These are phyloP conservation scores for Sternarchorhynchus goeldii DNA, from an alignment of 2,797 vertebrate genomes.

Conservation along the genomic window DNA sequence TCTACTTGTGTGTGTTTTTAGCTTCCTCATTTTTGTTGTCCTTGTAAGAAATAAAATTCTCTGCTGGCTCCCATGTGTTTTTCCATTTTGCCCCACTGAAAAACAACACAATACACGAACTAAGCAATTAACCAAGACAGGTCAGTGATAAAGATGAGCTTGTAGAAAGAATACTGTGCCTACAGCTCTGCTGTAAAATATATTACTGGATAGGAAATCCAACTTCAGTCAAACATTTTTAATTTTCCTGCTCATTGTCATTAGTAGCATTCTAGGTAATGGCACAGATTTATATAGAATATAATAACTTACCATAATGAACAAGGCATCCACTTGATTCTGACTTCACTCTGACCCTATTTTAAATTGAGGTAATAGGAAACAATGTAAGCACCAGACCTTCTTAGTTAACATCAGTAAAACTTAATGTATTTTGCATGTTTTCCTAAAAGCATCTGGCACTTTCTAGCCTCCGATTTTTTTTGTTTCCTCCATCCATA, in stretches of 20 bases:
- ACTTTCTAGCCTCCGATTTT: not conserved
- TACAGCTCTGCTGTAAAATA: not conserved
- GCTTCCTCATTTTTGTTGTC: conserved; percentile 26
- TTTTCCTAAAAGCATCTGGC: not conserved
- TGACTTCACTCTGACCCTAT: conserved; percentile 56
- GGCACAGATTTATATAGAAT: not conserved
- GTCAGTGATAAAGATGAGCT: not conserved
- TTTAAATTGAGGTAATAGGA: not conserved
- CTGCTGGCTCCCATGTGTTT: conserved; percentile 58
- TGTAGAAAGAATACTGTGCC: not conserved
- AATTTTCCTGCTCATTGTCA: not conserved
- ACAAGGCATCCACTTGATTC: conserved; percentile 60
- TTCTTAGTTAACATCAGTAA: not conserved
- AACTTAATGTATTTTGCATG: no score
- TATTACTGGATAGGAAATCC: not conserved
- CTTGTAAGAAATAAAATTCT: conserved; percentile 51
- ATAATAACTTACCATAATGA: conserved; percentile 52
- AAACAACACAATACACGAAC: conserved; percentile 9
- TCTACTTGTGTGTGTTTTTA: not conserved
- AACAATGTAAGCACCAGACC: not conserved
- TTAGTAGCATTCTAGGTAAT: not conserved
- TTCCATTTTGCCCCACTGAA: conserved; percentile 59
- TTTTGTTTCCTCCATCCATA: not conserved
- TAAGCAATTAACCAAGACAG: not conserved
- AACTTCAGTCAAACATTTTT: not conserved